A percentile compares a stretch with the other conserved stretches of the same genome.
These are phyloP conservation scores for Crax fasciolata DNA, from an alignment of 2,797 vertebrate genomes.

Conservation along the genomic window DNA sequence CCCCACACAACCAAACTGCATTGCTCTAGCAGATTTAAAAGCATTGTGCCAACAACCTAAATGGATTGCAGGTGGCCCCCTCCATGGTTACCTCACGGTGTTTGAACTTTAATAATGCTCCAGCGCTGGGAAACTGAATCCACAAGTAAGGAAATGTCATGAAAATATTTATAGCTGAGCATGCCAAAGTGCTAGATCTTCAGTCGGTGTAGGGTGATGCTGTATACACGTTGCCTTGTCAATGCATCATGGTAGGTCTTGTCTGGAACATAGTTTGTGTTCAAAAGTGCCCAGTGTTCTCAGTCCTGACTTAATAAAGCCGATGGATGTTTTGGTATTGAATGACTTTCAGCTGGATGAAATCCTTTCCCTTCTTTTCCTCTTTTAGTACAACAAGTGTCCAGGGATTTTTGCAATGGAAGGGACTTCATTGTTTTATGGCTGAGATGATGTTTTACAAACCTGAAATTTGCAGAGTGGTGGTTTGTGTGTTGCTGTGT, in stretches of 20 bases:
- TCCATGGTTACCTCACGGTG: not conserved
- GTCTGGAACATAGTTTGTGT: not conserved
- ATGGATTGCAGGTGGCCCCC: not conserved
- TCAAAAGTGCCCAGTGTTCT: not conserved
- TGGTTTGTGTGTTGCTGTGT: not conserved
- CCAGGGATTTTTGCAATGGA: not conserved
- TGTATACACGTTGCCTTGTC: not conserved
- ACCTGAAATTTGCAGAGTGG: not conserved
- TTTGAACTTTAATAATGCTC: not conserved
- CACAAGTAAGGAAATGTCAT: not conserved
- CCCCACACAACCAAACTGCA: not conserved
- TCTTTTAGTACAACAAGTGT: not conserved
- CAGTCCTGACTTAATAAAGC: not conserved
- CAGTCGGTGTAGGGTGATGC: not conserved
- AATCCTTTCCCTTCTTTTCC: not conserved
- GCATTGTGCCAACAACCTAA: not conserved
- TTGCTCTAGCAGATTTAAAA: not conserved
- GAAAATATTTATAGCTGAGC: not conserved
- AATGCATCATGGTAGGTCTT: rapidly evolving
- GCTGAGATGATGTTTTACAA: not conserved
- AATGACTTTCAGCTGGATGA: not conserved
- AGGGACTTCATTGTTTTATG: not conserved
- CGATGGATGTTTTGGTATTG: not conserved
- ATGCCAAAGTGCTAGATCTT: not conserved
- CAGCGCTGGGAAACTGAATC: not conserved